A percentile compares a stretch with the other conserved stretches of the same genome.
These are phyloP conservation scores for Saguinus oedipus DNA, from an alignment of 2,797 vertebrate genomes.

Conservation along the genomic window DNA sequence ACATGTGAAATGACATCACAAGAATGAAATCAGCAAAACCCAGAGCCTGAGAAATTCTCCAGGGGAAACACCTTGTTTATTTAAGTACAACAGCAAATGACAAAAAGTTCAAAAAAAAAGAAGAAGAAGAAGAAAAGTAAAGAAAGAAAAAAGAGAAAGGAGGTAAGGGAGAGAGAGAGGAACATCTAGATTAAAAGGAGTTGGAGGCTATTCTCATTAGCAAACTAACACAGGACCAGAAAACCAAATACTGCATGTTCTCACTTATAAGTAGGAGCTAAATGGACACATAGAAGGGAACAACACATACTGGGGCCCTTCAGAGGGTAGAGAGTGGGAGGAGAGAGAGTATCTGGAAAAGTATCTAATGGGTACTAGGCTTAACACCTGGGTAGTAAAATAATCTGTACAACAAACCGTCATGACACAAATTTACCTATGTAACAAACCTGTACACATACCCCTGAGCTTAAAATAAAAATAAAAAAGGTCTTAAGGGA, in stretches of 20 bases:
- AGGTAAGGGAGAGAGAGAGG: fast-evolving
- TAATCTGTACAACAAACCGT: background rate
- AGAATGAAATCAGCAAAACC: background rate
- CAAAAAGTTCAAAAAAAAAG: background rate
- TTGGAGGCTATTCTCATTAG: background rate
- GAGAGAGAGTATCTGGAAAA: background rate
- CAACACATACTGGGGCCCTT: background rate
- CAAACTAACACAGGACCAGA: background rate
- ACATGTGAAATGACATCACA: background rate
- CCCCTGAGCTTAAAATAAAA: background rate
- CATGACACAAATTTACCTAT: background rate
- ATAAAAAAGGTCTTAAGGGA: background rate
- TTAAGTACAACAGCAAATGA: background rate
- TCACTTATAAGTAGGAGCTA: background rate
- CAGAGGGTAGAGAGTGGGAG: background rate
- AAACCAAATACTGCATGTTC: background rate
- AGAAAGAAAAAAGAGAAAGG: background rate
- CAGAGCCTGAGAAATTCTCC: background rate
- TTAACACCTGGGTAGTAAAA: background rate
- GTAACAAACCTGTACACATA: background rate
- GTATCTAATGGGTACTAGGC: background rate
- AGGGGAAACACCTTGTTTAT: background rate
- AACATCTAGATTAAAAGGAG: background rate
- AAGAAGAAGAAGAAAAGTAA: too few species aligned
- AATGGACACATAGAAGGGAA: background rate